Base-by-base conservation (phyloP, 2,113 vertebrate genomes). In the Prunella fulvescens region DNA sequence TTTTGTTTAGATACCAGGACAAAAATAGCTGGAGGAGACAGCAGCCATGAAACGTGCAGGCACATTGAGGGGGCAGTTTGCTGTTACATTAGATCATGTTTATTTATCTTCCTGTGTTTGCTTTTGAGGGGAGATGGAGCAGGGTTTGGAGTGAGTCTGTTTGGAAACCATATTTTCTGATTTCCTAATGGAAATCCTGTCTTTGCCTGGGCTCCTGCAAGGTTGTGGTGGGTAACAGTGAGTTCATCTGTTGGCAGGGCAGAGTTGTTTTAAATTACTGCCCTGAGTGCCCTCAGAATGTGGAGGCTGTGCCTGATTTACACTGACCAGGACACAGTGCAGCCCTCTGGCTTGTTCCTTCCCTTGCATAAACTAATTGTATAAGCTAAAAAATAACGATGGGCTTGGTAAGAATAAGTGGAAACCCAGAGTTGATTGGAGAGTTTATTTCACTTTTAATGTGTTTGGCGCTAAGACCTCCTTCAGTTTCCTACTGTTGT, bases 401-500 rank as follows among this genome's bases (percentile, higher is more conserved):
- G 4, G 47, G 42, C 81, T 93, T 84, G n/a, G 67, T 56, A 53
- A 90, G 89, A 94, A 92, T 93, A 93, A 96, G 83, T 96, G 91
- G 94, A 96, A 97, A 44, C 53, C 39, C 71, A 26, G 60, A 83
- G 90, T 25, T 94, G 95, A 83, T 94, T 90, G 90, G 82, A 54
- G 76, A 90, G 90, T 86, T 93, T 91, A 87, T 92, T 97, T 96
- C 89, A 81, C 93, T 95, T 96, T 78, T 94, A 95, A 93, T 97
- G 50, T 77, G 64, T 96, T 97, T 97, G 96, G 91, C 81, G 95
- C 94, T 29, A 61, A 90, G 93, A 92, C 85, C 96, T 97, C 95
- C 61, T 97, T 96, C 95, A 76, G 92, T 96, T 98, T 98, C 98
- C 98, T 98, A 90, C 97, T 97, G 97, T 97, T 98, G 97, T 97